Conservation (phyloP, 1,140 invertebrate genomes). For the Himalopsyche phryganea region DNA sequence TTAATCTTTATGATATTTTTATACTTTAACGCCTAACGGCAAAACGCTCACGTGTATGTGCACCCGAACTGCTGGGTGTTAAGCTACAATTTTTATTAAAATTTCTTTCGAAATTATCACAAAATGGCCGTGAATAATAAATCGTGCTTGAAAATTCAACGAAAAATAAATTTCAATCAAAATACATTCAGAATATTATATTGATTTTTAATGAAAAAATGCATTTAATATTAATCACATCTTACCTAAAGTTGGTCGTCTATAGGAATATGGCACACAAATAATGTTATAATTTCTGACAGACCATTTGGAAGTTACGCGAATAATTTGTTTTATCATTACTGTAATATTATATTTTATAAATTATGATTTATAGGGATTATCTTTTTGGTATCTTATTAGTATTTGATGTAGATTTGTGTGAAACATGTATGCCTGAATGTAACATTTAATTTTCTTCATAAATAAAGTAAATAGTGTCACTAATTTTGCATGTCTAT, state of each 20-base stretch:
- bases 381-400: not conserved
- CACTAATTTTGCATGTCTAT: too few species aligned
- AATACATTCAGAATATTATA: not conserved
- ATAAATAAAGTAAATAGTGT: too few species aligned
- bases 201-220: not conserved
- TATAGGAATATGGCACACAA: too few species aligned
- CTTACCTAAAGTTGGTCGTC: too few species aligned
- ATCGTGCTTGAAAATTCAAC: not conserved
- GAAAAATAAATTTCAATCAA: not conserved
- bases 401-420: constrained; percentile 1
- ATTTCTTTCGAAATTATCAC: not conserved
- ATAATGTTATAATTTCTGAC: too few species aligned
- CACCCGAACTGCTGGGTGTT: not conserved
- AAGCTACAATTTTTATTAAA: not conserved
- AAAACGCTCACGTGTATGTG: not conserved
- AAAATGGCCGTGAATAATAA: not conserved
- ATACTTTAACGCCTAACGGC: too few species aligned
- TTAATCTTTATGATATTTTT: too few species aligned
- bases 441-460: too few species aligned
- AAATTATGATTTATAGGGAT: not conserved
- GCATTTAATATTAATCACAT: not conserved
- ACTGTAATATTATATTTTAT: not conserved
- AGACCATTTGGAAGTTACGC: not conserved
- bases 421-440: too few species aligned
- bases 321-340: not conserved